Conservation (phyloP, 1,140 invertebrate species). For the Cydia amplana region DNA sequence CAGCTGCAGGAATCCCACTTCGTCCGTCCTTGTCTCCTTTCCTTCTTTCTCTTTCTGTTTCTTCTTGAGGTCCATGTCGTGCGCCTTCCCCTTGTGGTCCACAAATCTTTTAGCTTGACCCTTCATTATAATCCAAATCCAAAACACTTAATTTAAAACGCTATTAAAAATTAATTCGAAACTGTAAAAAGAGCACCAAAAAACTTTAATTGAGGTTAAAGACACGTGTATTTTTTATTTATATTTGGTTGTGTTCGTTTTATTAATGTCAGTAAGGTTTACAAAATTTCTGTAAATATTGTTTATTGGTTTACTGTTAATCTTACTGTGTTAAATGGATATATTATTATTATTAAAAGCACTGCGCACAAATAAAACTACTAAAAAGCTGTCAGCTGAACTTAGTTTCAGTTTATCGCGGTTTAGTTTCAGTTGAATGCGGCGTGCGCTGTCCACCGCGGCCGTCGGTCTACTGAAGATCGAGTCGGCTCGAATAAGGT, state of each 20-base stretch:
- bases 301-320: no score
- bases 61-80: slow-evolving; percentile 40
- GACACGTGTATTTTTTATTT: not conserved
- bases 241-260: no score
- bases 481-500: not conserved
- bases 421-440: not conserved
- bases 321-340: no score
- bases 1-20: slow-evolving; percentile 50
- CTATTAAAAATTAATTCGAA: not conserved
- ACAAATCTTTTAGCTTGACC: slow-evolving; percentile 50
- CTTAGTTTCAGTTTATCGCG: not conserved
- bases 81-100: slow-evolving; percentile 46
- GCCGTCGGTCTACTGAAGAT: not conserved
- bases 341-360: no score
- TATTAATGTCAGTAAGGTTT: no score
- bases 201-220: not conserved
- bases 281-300: no score
- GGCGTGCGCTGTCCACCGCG: not conserved
- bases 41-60: slow-evolving; percentile 32
- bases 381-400: not conserved
- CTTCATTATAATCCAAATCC: slow-evolving; percentile 40
- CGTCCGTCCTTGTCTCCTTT: not conserved
- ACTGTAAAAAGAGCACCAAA: not conserved
- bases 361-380: not conserved
- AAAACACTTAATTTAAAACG: not conserved